Conservation (phyloP, 2,888 invertebrate species). For the Caenorhabditis sp. region DNA sequence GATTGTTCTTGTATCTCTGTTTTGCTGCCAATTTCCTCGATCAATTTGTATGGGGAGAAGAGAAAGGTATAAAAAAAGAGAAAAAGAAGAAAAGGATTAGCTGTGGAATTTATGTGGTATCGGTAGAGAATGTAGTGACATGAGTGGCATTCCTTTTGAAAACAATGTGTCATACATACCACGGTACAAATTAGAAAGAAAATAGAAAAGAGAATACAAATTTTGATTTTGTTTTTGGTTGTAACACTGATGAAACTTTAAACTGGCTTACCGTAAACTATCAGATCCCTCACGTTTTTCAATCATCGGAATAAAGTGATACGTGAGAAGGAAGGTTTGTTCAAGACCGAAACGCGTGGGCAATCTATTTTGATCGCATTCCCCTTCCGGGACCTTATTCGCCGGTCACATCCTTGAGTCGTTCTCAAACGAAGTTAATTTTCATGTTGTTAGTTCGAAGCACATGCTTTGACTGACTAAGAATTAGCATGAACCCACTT, state of each 20-base stretch:
- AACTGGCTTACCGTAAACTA: too few species aligned
- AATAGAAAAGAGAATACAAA: background rate
- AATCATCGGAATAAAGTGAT: constrained; percentile 10
- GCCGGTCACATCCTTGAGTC: constrained; percentile 14
- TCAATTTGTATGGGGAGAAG: constrained; percentile 80
- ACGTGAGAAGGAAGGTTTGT: constrained; percentile 14
- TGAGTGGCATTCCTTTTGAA: background rate
- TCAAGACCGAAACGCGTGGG: constrained; percentile 31
- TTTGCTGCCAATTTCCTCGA: constrained; percentile 78
- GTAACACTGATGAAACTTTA: too few species aligned
- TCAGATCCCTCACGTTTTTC: too few species aligned
- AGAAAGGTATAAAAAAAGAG: constrained; percentile 70
- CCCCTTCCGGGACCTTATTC: constrained; percentile 16
- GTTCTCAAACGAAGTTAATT: constrained; percentile 51
- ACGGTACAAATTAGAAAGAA: background rate
- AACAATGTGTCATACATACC: constrained; percentile 17
- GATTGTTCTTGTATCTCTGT: constrained; percentile 75
- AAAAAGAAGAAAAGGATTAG: constrained; percentile 8
- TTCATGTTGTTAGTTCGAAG: constrained; percentile 38
- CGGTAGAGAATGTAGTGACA: constrained; percentile 4
- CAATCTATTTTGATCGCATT: constrained; percentile 34
- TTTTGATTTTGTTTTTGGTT: background rate
- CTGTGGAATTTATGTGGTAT: constrained; percentile 3
- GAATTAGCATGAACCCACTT: constrained; percentile 24
- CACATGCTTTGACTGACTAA: constrained; percentile 6